Conservation (phyloP, 1,140 invertebrate species). For the Chionoecetes opilio region DNA sequence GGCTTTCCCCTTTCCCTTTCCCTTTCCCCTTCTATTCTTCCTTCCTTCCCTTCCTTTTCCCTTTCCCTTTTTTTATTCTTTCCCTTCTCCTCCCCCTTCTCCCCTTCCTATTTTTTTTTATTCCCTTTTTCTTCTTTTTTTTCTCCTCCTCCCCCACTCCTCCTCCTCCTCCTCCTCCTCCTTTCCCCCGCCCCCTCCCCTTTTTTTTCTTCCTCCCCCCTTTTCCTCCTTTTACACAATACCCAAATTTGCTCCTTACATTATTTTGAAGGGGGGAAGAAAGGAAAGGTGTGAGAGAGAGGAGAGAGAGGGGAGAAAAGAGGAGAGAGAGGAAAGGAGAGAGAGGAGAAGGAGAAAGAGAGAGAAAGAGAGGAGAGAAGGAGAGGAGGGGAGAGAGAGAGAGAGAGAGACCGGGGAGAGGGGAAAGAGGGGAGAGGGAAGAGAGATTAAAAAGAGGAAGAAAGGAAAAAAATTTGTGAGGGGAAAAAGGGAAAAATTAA, state of each 20-base stretch:
- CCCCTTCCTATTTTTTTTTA: neutral
- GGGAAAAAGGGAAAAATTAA: no score
- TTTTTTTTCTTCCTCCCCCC: no score
- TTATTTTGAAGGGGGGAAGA: neutral
- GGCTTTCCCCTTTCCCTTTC: no score
- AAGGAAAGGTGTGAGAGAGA: neutral
- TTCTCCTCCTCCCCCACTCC: neutral
- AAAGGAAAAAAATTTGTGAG: no score
- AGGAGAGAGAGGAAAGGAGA: neutral
- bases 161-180: no score
- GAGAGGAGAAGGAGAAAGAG: neutral
- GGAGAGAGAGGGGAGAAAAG: neutral
- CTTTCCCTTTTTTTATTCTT: no score
- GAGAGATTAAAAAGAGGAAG: no score
- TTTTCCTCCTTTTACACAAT: neutral
- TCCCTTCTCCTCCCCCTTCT: slow-evolving; percentile 24
- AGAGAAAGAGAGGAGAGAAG: neutral
- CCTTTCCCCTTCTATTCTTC: no score
- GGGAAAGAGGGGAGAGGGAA: neutral
- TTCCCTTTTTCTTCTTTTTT: neutral
- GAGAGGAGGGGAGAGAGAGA: neutral
- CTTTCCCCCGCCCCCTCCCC: neutral
- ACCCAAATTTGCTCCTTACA: neutral
- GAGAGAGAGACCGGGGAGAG: neutral
- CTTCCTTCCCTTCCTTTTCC: no score